Evolutionary conservation across 2,888 invertebrate species (phyloP).

Genomic region (Zeuzera pyrina): DNA sequence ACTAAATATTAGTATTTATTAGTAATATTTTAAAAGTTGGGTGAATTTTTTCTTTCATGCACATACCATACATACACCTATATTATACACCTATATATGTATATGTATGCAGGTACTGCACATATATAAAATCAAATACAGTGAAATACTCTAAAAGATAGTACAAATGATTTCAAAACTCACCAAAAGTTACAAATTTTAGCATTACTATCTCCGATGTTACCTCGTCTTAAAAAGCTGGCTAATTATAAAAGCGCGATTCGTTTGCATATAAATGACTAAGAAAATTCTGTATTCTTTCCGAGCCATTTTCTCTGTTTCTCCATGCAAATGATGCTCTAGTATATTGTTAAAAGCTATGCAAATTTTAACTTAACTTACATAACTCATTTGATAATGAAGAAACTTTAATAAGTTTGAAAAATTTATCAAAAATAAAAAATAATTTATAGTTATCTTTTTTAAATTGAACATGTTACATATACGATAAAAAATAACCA

Average conservation of each 20-base stretch:
- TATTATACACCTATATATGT: too few species aligned
- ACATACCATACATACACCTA: too few species aligned
- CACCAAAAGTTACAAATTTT: conserved; percentile 5
- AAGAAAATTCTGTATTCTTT: conserved; percentile 43
- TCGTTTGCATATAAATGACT: conserved; percentile 64
- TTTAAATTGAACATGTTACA: not conserved
- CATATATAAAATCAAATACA: too few species aligned
- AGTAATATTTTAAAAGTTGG: too few species aligned
- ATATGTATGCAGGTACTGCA: too few species aligned
- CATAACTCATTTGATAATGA: too few species aligned
- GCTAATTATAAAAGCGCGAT: conserved; percentile 49
- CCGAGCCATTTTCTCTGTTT: conserved; percentile 44
- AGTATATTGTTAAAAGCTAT: conserved; percentile 31
- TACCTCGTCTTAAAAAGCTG: conserved; percentile 35
- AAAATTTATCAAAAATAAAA: too few species aligned
- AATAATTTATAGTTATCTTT: conserved; percentile 1
- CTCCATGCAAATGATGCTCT: conserved; percentile 49
- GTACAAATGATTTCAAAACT: conserved; percentile 3
- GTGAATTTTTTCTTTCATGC: too few species aligned
- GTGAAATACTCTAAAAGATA: too few species aligned
- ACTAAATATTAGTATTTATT: too few species aligned
- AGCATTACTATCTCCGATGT: conserved; percentile 15
- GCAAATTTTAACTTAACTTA: conserved; percentile 53
- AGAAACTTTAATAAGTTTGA: too few species aligned
- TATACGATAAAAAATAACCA: too few species aligned